Base-by-base conservation (phyloP, 30 jellyfish, hydroid and myxozoan species). In the Aurelia coerulea region DNA sequence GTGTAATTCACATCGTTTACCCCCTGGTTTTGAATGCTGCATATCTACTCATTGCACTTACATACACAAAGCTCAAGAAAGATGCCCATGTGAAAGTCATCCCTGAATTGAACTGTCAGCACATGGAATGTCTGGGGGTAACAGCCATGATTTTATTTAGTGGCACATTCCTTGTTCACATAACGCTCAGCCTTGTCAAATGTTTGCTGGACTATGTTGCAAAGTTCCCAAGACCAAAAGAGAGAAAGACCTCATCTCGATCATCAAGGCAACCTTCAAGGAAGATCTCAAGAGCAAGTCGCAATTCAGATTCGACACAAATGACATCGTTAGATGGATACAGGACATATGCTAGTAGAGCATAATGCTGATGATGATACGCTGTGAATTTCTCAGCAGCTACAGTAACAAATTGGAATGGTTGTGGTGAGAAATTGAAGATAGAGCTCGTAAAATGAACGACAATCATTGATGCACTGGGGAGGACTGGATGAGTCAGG, bases 261-360 rank as follows among this genome's bases (percentile, higher is more conserved):
- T 5, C 52, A 3, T 62, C 93, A 3, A 56, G 58, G 46, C 80
- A 74, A 5, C 31, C 85, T 37, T 72, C 80, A 54, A 54, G 93
- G 32, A 84, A 84, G 78, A 50, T 84, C 58, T 84, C 93, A 34
- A 49, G 93, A 67, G 87, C 87, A 11, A 84, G 93, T 73, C 81
- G 93, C 12, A 69, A 52, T 10, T 84, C 93, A 3, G 93, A 84
- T 39, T 84, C 93, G 12, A 84, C 93, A n/a, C 87, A 76, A 10
- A 73, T 84, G 87, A 84, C 93, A 16, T 65, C 83, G 1, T 70
- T 84, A 32, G 93, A 84, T 7, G 73, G 87, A 53, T 84, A 77
- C 58, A 84, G 65, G 68, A 84, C 93, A 15, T 84, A 68, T 46
- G 87, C 93, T 1, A 8, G 9, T 39, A 39, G 6, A 39, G 51